phyloP scores from a whole-genome alignment of 2,113 vertebrate species.

The Colinus virginianus region DNA sequence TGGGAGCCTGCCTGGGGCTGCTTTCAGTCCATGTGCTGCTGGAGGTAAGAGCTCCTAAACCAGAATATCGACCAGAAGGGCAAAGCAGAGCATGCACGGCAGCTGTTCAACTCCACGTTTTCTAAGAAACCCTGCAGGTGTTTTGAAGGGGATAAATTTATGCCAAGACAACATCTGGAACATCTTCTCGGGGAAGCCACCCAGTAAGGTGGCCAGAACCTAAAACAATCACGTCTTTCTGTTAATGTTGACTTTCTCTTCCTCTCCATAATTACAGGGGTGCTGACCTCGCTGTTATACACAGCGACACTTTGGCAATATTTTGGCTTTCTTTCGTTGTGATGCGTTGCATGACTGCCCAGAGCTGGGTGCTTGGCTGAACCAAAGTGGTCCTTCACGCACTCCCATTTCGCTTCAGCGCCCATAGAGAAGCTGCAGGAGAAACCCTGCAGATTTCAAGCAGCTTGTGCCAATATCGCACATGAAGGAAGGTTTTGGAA shows the following conservation, averaged over 20 bases:
- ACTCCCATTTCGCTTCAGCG: not conserved
- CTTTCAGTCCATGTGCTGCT: not conserved
- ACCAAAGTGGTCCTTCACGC: not conserved
- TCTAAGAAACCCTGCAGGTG: slow-evolving; percentile 40
- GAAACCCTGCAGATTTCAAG: not conserved
- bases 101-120: slow-evolving; percentile 12
- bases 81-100: not conserved
- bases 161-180: slow-evolving; percentile 69
- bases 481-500: not conserved
- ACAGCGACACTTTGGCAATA: slow-evolving; percentile 5
- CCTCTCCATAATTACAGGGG: slow-evolving; percentile 14
- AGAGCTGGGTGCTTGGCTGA: not conserved
- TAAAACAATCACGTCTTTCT: slow-evolving; percentile 56
- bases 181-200: slow-evolving; percentile 64
- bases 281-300: slow-evolving; percentile 28
- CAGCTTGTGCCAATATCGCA: not conserved
- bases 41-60: not conserved
- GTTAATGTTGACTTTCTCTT: slow-evolving; percentile 22
- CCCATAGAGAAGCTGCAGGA: not conserved
- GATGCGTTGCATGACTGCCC: not conserved
- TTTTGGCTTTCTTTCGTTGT: not conserved
- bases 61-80: not conserved
- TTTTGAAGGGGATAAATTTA: slow-evolving; percentile 58
- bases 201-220: slow-evolving; percentile 60
- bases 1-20: not conserved